Evolutionary conservation across 2,888 invertebrate genomes (phyloP), one percentile per base, ranked within the genome.

Genomic region (Cantharis rufa): DNA sequence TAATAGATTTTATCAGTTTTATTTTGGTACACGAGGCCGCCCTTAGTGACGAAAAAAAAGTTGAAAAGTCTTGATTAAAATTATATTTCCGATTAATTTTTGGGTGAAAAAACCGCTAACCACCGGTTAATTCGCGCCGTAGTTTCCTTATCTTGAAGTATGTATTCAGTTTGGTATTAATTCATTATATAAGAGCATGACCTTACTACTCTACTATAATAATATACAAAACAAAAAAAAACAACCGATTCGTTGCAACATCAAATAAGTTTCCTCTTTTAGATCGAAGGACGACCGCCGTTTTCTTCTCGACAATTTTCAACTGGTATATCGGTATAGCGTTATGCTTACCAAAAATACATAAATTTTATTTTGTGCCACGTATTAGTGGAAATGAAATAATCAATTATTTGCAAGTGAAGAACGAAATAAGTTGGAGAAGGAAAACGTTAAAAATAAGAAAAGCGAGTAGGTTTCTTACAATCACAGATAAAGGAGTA

Each of bases 401-500:
- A 24, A 48, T 5, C 10, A 32, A 32, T 32, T 32, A 13, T 32
- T 13, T 1, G 32, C 32, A 48, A n/a, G 32, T n/a, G 48, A 48
- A 48, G 2, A 48, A 48, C 0, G 7, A 32, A 48, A 9, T 7
- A 21, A 63, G 1, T 63, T 5, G 3, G 48, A 48, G 7, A 48
- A 48, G 2, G 5, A 48, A 48, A 48, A 48, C 7, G 5, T 21
- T n/a, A 66, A 66, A 66, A 66, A 18, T 21, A 62, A 18, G 70
- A 62, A 62, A 24, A 74, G 74, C 73, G 76, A 78, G 76, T 66
- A 75, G 76, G 71, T 72, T 61, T 75, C 10, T 61, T 79, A 79
- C 79, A 79, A 79, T 79, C 79, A 79, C 79, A 79, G 79, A 79
- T 79, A 78, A n/a, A 78, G 78, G 62, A 78, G 73, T 76, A 79